These are phyloP conservation scores for Oenanthe oenanthe DNA, from an alignment of 2,113 vertebrate genomes.

Conservation along the genomic window DNA sequence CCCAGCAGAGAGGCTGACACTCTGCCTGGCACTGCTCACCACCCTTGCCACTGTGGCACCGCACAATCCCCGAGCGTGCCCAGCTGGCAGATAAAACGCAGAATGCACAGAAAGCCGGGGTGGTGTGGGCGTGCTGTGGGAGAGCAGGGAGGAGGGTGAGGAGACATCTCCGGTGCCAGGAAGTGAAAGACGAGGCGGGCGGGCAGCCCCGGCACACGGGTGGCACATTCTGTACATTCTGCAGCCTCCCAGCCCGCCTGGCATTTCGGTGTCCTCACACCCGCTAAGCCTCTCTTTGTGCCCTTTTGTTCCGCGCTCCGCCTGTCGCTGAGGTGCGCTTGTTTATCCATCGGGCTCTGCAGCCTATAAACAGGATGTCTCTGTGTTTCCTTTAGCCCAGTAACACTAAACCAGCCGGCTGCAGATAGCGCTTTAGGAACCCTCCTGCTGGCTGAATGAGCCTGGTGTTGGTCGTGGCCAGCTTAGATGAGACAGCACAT, in stretches of 20 bases:
- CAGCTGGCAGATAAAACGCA: not conserved
- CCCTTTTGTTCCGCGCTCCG: not conserved
- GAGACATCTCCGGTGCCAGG: conserved; percentile 27
- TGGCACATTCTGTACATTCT: conserved; percentile 22
- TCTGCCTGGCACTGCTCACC: not conserved
- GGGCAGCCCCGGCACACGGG: too few species aligned
- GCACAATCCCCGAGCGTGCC: not conserved
- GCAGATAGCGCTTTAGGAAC: not conserved
- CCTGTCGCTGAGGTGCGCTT: not conserved
- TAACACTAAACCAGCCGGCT: not conserved
- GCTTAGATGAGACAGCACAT: not conserved
- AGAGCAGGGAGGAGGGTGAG: not conserved
- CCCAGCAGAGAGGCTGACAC: not conserved
- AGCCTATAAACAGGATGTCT: conserved; percentile 62
- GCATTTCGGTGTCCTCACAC: not conserved
- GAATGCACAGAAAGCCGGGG: not conserved
- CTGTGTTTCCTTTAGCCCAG: conserved; percentile 34
- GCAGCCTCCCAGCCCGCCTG: not conserved
- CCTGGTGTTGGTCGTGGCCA: not conserved
- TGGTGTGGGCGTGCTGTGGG: not conserved
- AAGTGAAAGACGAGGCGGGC: conserved; percentile 18
- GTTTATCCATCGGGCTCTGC: conserved; percentile 32
- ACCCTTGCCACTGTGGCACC: not conserved
- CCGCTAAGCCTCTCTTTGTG: not conserved
- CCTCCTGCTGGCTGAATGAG: not conserved